Conservation (phyloP, 2,113 vertebrate species). For the Chunga burmeisteri region DNA sequence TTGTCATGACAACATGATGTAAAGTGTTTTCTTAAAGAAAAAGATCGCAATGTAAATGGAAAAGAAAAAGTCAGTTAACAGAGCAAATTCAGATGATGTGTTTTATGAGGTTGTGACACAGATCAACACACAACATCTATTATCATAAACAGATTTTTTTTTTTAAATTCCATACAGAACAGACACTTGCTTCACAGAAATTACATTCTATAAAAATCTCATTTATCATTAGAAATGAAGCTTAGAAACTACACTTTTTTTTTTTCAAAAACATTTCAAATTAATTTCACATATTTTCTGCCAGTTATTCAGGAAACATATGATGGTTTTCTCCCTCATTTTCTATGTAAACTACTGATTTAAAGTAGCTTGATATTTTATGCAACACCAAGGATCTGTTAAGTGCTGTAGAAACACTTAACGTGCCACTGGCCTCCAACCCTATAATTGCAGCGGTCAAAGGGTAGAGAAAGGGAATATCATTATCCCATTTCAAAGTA, state of each 20-base stretch:
- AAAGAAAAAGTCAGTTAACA: constrained; percentile 49
- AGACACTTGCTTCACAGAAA: not conserved
- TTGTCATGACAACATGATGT: constrained; percentile 77
- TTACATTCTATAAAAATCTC: not conserved
- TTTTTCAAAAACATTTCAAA: not conserved
- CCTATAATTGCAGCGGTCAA: constrained; percentile 23
- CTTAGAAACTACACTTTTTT: not conserved
- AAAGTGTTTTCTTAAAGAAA: constrained; percentile 70
- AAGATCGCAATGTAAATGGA: constrained; percentile 52
- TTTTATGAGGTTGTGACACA: constrained; percentile 3
- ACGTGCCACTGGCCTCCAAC: not conserved
- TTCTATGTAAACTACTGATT: not conserved
- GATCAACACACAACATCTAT: not conserved
- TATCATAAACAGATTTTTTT: not conserved
- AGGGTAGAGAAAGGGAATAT: constrained; percentile 29
- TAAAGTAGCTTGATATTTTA: constrained; percentile 19
- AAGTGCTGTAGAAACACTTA: constrained; percentile 35
- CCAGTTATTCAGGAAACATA: not conserved
- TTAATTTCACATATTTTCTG: not conserved
- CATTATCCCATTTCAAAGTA: constrained; percentile 41
- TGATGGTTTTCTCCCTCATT: not conserved
- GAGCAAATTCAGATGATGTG: constrained; percentile 45
- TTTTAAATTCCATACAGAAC: not conserved
- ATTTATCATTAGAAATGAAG: not conserved
- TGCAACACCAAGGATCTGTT: not conserved